Conservation (phyloP, 1,140 invertebrate species). For the Popillia japonica region DNA sequence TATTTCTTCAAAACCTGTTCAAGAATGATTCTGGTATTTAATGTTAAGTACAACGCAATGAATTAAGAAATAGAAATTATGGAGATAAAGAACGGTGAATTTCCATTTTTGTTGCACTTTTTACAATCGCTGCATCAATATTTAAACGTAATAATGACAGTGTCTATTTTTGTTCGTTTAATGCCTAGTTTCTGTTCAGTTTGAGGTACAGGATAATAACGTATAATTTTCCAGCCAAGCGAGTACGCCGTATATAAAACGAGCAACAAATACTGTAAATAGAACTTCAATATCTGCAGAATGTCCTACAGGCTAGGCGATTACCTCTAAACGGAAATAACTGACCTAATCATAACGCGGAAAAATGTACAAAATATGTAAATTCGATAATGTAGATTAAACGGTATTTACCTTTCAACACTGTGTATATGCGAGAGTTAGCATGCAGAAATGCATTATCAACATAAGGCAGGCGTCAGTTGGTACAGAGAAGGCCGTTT, state of each 20-base stretch:
- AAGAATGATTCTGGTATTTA: too few relatives aligned
- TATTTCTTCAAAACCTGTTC: too few relatives aligned
- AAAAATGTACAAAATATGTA: slow-evolving; percentile 8
- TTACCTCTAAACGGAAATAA: slow-evolving; percentile 7
- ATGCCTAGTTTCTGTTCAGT: neutral
- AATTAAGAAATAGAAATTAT: too few relatives aligned
- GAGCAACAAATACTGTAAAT: neutral
- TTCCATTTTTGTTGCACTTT: neutral
- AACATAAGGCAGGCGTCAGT: neutral
- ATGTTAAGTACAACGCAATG: too few relatives aligned
- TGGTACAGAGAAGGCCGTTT: neutral
- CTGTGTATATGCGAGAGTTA: neutral
- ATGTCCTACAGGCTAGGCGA: neutral
- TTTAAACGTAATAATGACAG: neutral
- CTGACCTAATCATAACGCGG: neutral
- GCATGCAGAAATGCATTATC: neutral
- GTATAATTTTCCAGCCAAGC: neutral
- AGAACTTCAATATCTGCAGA: neutral
- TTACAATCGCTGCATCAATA: neutral
- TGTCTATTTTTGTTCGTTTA: neutral
- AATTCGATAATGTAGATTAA: slow-evolving; percentile 15
- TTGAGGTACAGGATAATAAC: neutral
- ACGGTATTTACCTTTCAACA: slow-evolving; percentile 5
- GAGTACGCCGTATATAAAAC: neutral
- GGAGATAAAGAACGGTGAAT: neutral